Evolutionary conservation across 1,140 invertebrate species (phyloP), one percentile per base, ranked within the genome.

Genomic region (Helicoverpa armigera): DNA sequence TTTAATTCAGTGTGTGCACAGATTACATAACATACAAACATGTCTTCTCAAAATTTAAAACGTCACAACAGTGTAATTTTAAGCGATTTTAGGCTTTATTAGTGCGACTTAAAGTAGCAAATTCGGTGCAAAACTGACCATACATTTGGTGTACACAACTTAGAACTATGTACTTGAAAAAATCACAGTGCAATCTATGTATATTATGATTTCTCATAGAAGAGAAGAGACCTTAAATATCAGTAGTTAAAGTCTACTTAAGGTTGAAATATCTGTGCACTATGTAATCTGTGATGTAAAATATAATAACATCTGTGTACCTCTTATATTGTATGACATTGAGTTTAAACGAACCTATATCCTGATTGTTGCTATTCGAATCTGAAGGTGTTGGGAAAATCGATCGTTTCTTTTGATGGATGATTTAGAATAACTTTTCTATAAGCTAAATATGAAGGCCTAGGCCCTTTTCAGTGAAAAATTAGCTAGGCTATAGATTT

Each of bases 271-370:
- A 18, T 69, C 65, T 69, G 65, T 69, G 18, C 35, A 50, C 16
- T 69, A 69, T 69, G 43, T 69, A 69, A 69, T 50, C 65, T 69
- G 65, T 69, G 65, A 16, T 50, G 43, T 50, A 50, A 13, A 50
- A 11, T 16, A 58, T 69, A 69, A 48, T 48, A 50, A 35, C 16
- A 50, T 43, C 16, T 69, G 65, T 69, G 65, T 50, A 69, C 18
- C 43, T 50, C 65, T 69, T 69, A 50, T 50, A 50, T 50, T 50
- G 43, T 23, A 69, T 69, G 65, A 69, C 65, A 69, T 50, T 69
- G 43, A 69, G 18, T 51, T 69, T 50, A 50, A 43, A 23, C 43
- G 16, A 69, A 69, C 65, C 65, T 69, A 69, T 50, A n/a, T 61
- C 7, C 58, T 51, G 43, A 50, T 69, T 16, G 18, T 43, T 69